phyloP scores from a whole-genome alignment of 2,888 invertebrate genomes.

The Watsonalla cultraria region DNA sequence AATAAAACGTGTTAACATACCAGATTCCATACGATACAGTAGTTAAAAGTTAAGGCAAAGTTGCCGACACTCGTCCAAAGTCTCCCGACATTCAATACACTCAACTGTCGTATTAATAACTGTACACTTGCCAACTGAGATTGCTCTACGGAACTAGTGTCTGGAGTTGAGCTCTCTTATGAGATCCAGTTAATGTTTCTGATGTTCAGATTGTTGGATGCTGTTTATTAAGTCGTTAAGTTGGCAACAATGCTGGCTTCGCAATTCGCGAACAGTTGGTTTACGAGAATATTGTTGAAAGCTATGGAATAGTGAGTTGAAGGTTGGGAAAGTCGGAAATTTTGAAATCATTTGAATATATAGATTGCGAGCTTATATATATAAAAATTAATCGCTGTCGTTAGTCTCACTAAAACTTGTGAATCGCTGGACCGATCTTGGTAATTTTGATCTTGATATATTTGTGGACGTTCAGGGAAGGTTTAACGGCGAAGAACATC shows the following conservation, averaged over 20 bases:
- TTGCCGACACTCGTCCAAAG: neutral
- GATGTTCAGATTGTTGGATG: neutral
- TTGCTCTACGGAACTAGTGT: slow-evolving; percentile 1
- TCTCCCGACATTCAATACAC: neutral
- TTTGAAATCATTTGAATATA: too few species aligned
- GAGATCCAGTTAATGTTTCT: neutral
- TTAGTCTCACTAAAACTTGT: too few species aligned
- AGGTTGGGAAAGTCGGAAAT: too few species aligned
- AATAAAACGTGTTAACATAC: neutral
- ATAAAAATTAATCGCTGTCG: too few species aligned
- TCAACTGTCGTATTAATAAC: neutral
- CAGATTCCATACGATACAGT: neutral
- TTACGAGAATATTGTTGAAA: too few species aligned
- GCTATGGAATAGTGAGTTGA: too few species aligned
- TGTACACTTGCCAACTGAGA: neutral
- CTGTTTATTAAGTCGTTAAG: neutral
- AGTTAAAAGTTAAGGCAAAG: neutral
- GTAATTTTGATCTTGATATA: too few species aligned
- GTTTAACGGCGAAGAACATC: too few species aligned
- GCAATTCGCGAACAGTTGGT: too few species aligned
- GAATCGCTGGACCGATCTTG: too few species aligned
- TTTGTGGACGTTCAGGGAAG: too few species aligned
- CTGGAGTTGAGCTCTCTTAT: neutral
- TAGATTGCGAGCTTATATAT: too few species aligned
- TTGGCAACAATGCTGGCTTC: neutral